These are phyloP conservation scores for Trogon melanurus DNA, from an alignment of 2,113 vertebrate genomes.

Conservation along the genomic window DNA sequence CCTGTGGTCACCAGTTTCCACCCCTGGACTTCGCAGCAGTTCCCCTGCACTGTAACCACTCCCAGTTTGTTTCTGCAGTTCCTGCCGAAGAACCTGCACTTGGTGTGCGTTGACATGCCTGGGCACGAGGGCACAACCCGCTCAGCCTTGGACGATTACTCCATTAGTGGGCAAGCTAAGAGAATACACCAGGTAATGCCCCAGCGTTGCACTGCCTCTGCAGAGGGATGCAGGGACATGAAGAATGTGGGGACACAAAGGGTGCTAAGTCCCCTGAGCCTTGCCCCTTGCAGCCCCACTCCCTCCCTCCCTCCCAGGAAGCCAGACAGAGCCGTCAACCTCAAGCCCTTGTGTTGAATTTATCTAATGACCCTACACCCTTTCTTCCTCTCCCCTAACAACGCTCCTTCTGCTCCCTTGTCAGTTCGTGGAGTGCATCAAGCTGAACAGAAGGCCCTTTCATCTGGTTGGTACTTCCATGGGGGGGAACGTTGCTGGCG, in stretches of 20 bases:
- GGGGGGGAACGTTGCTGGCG: constrained; percentile 92
- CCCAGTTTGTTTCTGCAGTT: constrained; percentile 74
- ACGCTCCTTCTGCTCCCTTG: constrained; percentile 12
- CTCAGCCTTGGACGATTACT: constrained; percentile 86
- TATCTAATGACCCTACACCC: not conserved
- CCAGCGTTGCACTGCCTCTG: not conserved
- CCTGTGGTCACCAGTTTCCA: not conserved
- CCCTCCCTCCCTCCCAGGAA: not conserved
- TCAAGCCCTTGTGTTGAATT: not conserved
- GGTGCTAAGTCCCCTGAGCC: not conserved
- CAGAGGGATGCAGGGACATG: not conserved
- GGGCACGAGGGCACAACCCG: constrained; percentile 92
- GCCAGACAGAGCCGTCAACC: not conserved
- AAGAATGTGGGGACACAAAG: not conserved
- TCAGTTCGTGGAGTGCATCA: constrained; percentile 91
- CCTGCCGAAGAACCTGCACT: constrained; percentile 85
- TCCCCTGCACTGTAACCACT: not conserved
- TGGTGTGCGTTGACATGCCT: constrained; percentile 95
- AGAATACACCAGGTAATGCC: constrained; percentile 90
- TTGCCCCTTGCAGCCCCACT: rapidly evolving
- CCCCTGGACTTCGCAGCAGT: not conserved
- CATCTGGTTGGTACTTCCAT: constrained; percentile 93
- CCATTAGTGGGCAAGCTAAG: constrained; percentile 87
- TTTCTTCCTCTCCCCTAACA: constrained; percentile 8
- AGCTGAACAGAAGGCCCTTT: constrained; percentile 90